Conservation (phyloP, 2,888 invertebrate genomes). For the Cryptosula pallasiana region DNA sequence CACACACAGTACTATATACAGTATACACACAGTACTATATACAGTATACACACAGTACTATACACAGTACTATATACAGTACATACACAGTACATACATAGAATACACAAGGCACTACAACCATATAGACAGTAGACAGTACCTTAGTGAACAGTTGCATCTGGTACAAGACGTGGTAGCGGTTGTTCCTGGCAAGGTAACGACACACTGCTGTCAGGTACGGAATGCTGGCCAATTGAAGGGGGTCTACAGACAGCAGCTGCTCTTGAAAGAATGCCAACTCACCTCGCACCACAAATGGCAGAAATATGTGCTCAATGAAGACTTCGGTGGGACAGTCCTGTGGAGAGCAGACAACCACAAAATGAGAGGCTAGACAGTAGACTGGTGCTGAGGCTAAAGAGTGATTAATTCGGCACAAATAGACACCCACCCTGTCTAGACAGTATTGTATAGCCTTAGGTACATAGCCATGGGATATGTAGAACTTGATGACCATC, state of each 20-base stretch:
- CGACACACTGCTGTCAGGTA: constrained; percentile 49
- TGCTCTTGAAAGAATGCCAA: constrained; percentile 42
- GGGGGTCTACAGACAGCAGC: constrained; percentile 45
- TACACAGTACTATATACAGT: no score
- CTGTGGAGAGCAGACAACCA: constrained; percentile 29
- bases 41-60: no score
- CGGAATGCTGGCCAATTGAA: constrained; percentile 41
- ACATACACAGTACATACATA: no score
- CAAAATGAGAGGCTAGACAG: no score
- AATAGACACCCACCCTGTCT: constrained; percentile 57
- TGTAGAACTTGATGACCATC: constrained; percentile 69
- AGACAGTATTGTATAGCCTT: constrained; percentile 68
- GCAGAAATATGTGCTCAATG: constrained; percentile 46
- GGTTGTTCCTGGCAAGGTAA: constrained; percentile 33
- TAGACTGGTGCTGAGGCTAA: no score
- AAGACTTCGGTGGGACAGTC: constrained; percentile 48
- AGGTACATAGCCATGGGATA: constrained; percentile 66
- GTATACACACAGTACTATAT: no score
- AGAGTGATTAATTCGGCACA: no score
- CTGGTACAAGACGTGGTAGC: constrained; percentile 43
- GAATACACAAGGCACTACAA: no score
- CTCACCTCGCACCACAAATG: constrained; percentile 42
- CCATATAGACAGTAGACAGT: neutral
- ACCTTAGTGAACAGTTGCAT: constrained; percentile 54
- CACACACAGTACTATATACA: no score